Conservation (phyloP, 2,888 invertebrate genomes). For the Trilocha varians region DNA sequence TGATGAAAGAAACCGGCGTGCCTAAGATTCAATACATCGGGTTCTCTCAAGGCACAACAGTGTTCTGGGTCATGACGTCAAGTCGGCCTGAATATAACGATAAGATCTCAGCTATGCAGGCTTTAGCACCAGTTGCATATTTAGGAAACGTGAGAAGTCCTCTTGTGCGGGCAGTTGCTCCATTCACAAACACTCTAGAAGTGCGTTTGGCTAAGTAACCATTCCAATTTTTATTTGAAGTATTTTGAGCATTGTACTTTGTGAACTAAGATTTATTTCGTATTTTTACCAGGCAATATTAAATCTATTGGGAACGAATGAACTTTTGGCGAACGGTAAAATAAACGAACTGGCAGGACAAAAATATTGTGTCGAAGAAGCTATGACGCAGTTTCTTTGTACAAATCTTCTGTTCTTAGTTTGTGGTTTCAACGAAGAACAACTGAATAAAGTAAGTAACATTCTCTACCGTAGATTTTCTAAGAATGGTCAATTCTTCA, state of each 20-base stretch:
- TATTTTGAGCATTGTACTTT: too few species aligned
- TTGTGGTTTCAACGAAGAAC: constrained; percentile 67
- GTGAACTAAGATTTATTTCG: too few species aligned
- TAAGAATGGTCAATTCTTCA: too few species aligned
- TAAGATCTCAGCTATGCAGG: constrained; percentile 72
- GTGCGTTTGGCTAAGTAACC: constrained; percentile 37
- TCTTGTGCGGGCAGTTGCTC: constrained; percentile 56
- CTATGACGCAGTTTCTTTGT: constrained; percentile 69
- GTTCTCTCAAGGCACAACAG: constrained; percentile 80
- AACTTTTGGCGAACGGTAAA: constrained; percentile 73
- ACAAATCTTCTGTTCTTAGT: constrained; percentile 75
- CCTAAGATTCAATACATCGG: constrained; percentile 78
- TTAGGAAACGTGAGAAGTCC: constrained; percentile 61
- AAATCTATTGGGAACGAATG: constrained; percentile 55
- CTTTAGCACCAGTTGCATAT: constrained; percentile 75
- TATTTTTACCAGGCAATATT: constrained; percentile 48
- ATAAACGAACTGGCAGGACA: constrained; percentile 64
- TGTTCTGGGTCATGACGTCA: constrained; percentile 74
- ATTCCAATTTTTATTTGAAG: background rate
- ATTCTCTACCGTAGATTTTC: background rate
- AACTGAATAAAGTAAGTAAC: constrained; percentile 62
- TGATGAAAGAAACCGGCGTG: constrained; percentile 67
- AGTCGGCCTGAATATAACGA: constrained; percentile 72
- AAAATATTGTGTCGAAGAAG: constrained; percentile 61
- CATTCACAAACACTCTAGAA: constrained; percentile 58